Evolutionary conservation across 2,797 vertebrate genomes (phyloP).

Genomic region (Hypotaenidia philippensis): DNA sequence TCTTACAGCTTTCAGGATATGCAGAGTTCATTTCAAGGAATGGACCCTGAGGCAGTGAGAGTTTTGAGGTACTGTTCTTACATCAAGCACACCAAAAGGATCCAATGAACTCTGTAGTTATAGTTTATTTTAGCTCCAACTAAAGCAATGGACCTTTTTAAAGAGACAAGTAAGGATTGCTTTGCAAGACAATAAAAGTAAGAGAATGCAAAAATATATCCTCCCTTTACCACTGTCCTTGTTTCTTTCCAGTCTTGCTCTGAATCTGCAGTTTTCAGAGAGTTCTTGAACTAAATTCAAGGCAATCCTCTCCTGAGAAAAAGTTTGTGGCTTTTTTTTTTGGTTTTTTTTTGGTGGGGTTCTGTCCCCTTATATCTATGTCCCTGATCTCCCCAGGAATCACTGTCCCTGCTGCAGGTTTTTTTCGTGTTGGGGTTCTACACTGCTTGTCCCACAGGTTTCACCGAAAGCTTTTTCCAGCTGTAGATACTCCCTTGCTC

Average conservation of each 20-base stretch:
- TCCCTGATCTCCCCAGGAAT: neutral
- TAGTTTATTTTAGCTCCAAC: constrained; percentile 4
- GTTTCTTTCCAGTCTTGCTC: neutral
- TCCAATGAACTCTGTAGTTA: neutral
- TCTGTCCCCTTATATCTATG: neutral
- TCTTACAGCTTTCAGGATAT: neutral
- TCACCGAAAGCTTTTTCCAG: neutral
- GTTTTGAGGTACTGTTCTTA: constrained; percentile 20
- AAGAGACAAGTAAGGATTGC: neutral
- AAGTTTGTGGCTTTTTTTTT: neutral
- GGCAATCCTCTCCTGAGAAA: neutral
- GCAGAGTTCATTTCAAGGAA: neutral
- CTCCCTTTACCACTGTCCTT: neutral
- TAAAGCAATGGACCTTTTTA: neutral
- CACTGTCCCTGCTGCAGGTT: neutral
- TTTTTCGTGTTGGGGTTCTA: neutral
- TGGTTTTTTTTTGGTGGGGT: no score
- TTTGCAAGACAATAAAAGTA: neutral
- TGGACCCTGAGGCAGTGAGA: neutral
- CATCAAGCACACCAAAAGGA: neutral
- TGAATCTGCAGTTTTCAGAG: neutral
- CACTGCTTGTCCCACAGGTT: neutral
- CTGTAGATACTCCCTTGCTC: neutral
- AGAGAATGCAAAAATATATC: neutral
- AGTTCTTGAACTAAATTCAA: neutral